Evolutionary conservation across 1,140 invertebrate species (phyloP), one percentile per base, ranked within the genome.

Genomic region (Oryctes rhinoceros): DNA sequence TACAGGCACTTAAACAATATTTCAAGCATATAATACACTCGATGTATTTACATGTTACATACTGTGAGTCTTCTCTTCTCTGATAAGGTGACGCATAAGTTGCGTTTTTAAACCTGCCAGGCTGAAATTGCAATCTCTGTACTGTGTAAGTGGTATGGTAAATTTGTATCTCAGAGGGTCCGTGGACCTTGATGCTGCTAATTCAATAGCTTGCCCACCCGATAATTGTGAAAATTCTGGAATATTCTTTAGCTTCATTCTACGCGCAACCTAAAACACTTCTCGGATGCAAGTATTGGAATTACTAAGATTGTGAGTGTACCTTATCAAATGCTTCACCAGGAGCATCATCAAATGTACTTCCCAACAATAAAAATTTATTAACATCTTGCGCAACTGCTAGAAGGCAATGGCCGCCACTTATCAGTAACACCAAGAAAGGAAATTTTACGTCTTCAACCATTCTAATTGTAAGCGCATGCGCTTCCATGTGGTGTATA

Each of bases 401-500:
- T 78, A 99, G 85, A 74, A 98, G 89, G 88, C 95, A 95, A 86
- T 99, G 97, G 9, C 97, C 97, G 79, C 97, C 97, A 85, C 97
- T 99, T 80, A 97, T 93, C 3, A 99, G 88, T 10, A 99, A 87
- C 30, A 95, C 94, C 71, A 99, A 88, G 89, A 95, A 99, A 74
- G 98, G 98, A 90, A 96, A 99, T 76, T 93, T 87, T 71, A 99
- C 89, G 80, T 88, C 79, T 83, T 89, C 88, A 84, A 87, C 79
- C 91, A 98, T 94, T 86, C 97, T 90, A 15, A 91, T 92, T 24
- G 94, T 97, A 78, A 99, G 88, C n/a, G 98, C 97, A 91, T 99
- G 98, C 9, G 98, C 98, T 91, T 99, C 94, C 98, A 99, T 99
- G 84, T 99, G 98, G 90, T 99, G 98, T 84, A 99, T 95, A 0